phyloP scores from a whole-genome alignment of 2,888 invertebrate species.

The Drosophila prostipennis region DNA sequence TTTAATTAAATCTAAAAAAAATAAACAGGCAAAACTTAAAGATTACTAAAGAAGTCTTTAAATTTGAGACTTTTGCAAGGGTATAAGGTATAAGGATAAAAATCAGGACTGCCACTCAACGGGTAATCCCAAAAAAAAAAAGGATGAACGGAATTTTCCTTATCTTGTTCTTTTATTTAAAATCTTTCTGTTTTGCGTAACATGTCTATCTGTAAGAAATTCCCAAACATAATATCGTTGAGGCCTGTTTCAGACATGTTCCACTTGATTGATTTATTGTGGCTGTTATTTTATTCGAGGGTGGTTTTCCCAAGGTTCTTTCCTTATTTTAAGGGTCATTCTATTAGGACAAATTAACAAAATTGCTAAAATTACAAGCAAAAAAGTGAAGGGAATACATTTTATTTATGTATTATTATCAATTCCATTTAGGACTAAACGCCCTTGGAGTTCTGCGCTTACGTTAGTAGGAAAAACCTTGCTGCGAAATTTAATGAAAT shows the following conservation, averaged over 20 bases:
- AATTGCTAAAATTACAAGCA: constrained; percentile 15
- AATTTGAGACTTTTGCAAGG: no score
- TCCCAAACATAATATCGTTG: neutral
- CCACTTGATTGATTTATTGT: constrained; percentile 56
- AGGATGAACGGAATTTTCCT: neutral
- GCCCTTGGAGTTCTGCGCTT: constrained; percentile 21
- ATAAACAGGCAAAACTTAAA: no score
- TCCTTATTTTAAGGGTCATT: neutral
- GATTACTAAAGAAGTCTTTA: no score
- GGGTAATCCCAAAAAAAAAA: constrained; percentile 8
- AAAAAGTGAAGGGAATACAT: constrained; percentile 16
- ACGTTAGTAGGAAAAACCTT: constrained; percentile 11
- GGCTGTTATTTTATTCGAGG: constrained; percentile 10
- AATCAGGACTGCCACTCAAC: neutral
- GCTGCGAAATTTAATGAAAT: constrained; percentile 74
- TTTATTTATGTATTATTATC: constrained; percentile 72
- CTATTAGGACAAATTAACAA: constrained; percentile 35
- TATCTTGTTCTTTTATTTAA: neutral
- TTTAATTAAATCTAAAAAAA: no score
- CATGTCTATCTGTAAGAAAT: constrained; percentile 1
- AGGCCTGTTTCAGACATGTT: neutral
- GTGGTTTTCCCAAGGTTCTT: neutral
- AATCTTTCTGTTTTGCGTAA: constrained; percentile 2
- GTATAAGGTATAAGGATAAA: neutral
- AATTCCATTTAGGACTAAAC: constrained; percentile 63